Percentiles rank a stretch among this genome's conserved stretches.
Conservation (phyloP, 2,113 vertebrate species). For the Indicator maculatus region DNA sequence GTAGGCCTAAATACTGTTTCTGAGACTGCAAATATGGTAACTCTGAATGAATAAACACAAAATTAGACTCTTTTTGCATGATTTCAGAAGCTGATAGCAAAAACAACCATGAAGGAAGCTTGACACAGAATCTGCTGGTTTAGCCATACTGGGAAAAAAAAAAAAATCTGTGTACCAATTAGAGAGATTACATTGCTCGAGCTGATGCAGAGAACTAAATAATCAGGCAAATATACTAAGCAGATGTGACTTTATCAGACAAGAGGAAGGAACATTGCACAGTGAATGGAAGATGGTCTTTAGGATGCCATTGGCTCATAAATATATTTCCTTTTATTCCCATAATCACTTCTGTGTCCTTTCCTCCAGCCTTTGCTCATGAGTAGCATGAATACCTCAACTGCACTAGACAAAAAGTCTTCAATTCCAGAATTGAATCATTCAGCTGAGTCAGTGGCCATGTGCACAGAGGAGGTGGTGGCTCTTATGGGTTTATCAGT, state of each 20-base stretch:
- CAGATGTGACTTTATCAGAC: constrained; percentile 36
- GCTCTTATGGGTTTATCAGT: neutral
- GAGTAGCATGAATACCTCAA: neutral
- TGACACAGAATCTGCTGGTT: neutral
- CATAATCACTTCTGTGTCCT: neutral
- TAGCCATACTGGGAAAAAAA: neutral
- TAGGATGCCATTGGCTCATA: neutral
- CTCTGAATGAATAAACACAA: neutral
- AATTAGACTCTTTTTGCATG: neutral
- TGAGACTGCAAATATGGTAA: neutral
- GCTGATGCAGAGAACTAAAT: constrained; percentile 35
- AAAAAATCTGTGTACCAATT: constrained; percentile 12
- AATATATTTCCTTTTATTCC: neutral
- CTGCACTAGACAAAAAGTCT: neutral
- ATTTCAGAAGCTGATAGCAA: neutral
- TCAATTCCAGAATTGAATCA: accelerated
- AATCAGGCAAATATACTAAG: neutral
- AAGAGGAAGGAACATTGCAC: neutral
- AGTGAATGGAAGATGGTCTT: neutral
- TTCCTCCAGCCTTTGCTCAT: neutral
- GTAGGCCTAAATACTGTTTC: neutral
- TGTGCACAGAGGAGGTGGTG: too few relatives aligned
- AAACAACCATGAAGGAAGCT: neutral
- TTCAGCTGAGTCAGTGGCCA: neutral
- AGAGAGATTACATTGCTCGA: constrained; percentile 45